Percentiles rank a stretch among this genome's conserved stretches.
Conservation (phyloP, 2,888 invertebrate genomes). For the Alentia gelatinosa region DNA sequence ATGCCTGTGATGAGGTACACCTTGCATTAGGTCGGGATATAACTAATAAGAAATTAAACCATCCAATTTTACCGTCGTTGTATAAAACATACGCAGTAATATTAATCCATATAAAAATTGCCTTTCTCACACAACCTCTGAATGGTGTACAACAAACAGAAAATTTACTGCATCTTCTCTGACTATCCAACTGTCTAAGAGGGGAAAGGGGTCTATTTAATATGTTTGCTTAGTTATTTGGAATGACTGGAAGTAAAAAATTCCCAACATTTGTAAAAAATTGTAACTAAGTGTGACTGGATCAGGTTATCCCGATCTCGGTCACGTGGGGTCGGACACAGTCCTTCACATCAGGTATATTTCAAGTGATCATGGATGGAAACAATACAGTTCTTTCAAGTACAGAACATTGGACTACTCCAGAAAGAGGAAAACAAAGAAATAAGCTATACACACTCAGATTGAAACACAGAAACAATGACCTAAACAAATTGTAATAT, state of each 20-base stretch:
- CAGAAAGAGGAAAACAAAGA: background rate
- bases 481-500: background rate
- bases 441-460: background rate
- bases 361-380: slow-evolving; percentile 43
- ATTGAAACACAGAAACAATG: background rate
- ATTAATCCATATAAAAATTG: background rate
- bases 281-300: background rate
- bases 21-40: too few species aligned
- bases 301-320: background rate
- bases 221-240: background rate
- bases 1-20: slow-evolving; percentile 37
- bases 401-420: background rate
- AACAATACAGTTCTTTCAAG: slow-evolving; percentile 23
- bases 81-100: background rate
- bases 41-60: too few species aligned
- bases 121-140: background rate
- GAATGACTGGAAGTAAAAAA: slow-evolving; percentile 41
- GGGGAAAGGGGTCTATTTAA: background rate
- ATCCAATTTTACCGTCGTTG: background rate
- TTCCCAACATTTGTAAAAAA: slow-evolving; percentile 5
- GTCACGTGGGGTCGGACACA: background rate
- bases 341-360: background rate
- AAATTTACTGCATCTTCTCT: too few species aligned
- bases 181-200: too few species aligned
- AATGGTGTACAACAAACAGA: background rate